Evolutionary conservation across 2,797 vertebrate species (phyloP).

Genomic region (Microctenopoma stevenorrisi): DNA sequence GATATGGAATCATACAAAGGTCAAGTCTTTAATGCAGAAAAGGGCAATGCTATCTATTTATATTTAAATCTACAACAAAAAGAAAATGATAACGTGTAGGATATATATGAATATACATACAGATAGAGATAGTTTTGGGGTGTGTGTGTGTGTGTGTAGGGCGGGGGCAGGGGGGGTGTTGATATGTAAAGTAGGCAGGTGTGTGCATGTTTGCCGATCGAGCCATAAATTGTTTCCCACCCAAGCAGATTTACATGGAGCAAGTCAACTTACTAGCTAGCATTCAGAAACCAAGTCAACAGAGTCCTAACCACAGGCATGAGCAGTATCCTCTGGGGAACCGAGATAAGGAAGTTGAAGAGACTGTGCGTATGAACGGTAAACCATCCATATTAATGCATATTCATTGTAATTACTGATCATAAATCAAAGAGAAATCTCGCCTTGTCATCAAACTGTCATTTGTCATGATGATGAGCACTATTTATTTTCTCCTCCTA

Average conservation of each 20-base stretch:
- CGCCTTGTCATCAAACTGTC: slow-evolving; percentile 43
- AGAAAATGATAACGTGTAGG: no score
- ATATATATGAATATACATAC: no score
- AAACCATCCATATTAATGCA: slow-evolving; percentile 45
- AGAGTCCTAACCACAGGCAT: slow-evolving; percentile 74
- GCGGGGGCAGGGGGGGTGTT: neutral
- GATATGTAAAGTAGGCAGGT: slow-evolving; percentile 46
- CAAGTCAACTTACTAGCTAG: slow-evolving; percentile 62
- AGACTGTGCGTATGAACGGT: slow-evolving; percentile 38
- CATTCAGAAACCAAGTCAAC: slow-evolving; percentile 66
- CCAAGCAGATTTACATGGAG: slow-evolving; percentile 66
- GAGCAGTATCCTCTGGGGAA: slow-evolving; percentile 58
- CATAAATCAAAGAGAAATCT: slow-evolving; percentile 48
- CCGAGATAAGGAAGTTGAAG: slow-evolving; percentile 47
- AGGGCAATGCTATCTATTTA: no score
- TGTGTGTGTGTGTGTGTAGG: no score
- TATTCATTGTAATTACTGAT: slow-evolving; percentile 46
- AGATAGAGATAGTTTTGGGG: no score
- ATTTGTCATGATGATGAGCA: slow-evolving; percentile 24
- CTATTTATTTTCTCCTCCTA: slow-evolving; percentile 21
- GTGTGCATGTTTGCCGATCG: slow-evolving; percentile 41
- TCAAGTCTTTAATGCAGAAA: no score
- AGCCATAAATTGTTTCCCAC: slow-evolving; percentile 67
- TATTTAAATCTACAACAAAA: no score
- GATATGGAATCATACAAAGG: no score